A percentile compares a stretch with the other conserved stretches of the same genome.
These are phyloP conservation scores for Chelmon rostratus DNA, from an alignment of 2,797 vertebrate species.

Conservation along the genomic window DNA sequence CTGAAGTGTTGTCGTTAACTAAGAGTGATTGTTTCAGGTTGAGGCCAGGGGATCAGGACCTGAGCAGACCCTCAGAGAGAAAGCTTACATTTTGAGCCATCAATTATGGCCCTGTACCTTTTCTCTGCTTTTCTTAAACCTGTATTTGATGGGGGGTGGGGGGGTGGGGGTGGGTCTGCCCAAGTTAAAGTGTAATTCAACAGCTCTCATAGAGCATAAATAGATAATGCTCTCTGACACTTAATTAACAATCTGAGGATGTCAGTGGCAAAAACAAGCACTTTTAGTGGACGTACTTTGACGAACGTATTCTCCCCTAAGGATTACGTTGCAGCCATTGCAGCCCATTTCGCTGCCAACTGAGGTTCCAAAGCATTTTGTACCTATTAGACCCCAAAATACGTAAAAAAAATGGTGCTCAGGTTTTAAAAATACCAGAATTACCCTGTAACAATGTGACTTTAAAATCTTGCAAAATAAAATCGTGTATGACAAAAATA, in stretches of 20 bases:
- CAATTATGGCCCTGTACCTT: constrained; percentile 73
- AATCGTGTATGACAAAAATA: constrained; percentile 42
- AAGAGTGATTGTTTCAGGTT: constrained; percentile 87
- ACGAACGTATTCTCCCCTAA: too few relatives aligned
- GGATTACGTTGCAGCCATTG: too few relatives aligned
- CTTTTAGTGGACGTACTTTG: too few relatives aligned
- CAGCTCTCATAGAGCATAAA: too few relatives aligned
- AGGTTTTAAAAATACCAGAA: too few relatives aligned
- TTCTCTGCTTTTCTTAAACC: constrained; percentile 52
- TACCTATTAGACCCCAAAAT: too few relatives aligned
- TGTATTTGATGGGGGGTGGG: constrained; percentile 25
- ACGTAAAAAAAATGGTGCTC: too few relatives aligned
- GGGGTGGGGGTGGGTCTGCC: background rate
- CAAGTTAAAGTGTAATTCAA: constrained; percentile 1
- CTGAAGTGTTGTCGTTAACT: constrained; percentile 87
- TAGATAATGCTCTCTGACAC: too few relatives aligned
- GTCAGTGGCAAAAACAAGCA: too few relatives aligned
- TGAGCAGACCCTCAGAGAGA: constrained; percentile 81
- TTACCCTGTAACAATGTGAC: background rate
- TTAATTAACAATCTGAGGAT: too few relatives aligned
- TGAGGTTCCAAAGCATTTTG: too few relatives aligned
- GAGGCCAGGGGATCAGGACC: constrained; percentile 84
- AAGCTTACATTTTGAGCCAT: constrained; percentile 78
- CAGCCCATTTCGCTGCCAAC: too few relatives aligned
- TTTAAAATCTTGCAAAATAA: constrained; percentile 48